These are phyloP conservation scores for Iguana delicatissima DNA, from an alignment of 2,797 vertebrate genomes.

Conservation along the genomic window DNA sequence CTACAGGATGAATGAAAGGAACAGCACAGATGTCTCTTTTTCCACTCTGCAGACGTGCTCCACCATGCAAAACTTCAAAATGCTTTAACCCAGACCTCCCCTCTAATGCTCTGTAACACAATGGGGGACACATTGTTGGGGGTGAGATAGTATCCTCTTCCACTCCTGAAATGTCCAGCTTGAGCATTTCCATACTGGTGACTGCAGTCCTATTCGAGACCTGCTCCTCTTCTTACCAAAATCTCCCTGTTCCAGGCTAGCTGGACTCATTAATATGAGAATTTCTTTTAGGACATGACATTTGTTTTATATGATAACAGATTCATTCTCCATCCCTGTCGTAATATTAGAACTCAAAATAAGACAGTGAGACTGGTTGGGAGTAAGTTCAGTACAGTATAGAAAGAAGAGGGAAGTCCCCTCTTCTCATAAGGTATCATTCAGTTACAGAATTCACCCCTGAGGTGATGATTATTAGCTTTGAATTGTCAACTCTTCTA, in stretches of 20 bases:
- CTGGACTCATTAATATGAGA: too few species aligned
- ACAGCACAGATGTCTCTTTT: too few species aligned
- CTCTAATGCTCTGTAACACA: background rate
- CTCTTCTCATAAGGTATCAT: background rate
- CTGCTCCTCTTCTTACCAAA: background rate
- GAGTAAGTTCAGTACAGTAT: background rate
- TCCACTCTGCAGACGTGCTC: too few species aligned
- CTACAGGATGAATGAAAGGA: too few species aligned
- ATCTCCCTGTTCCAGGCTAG: background rate
- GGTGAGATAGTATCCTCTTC: background rate
- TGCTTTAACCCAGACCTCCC: background rate
- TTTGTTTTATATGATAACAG: background rate
- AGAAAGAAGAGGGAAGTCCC: background rate
- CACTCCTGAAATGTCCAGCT: background rate
- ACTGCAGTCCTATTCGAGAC: background rate
- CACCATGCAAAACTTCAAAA: background rate
- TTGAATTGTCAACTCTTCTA: background rate
- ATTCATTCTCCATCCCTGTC: too few species aligned
- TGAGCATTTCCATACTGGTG: background rate
- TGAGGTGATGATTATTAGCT: background rate
- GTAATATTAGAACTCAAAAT: background rate
- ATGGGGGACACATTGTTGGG: background rate
- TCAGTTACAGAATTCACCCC: background rate
- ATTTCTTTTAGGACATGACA: too few species aligned
- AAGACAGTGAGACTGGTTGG: background rate